Evolutionary conservation across 92 coral and sea anemone genomes (phyloP).

Genomic region (Epizoanthus rinbou): DNA sequence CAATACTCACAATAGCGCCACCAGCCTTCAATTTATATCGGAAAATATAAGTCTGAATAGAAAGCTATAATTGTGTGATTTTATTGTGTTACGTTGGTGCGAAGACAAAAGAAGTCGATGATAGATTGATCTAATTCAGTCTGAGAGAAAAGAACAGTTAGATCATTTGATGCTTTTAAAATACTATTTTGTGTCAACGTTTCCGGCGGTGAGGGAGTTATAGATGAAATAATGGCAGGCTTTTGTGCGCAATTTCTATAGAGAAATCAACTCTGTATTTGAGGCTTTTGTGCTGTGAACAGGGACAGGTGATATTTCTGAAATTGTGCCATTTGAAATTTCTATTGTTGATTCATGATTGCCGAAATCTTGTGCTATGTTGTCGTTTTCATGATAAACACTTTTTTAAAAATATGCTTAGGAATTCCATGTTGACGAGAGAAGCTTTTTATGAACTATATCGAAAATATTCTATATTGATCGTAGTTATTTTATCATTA

Average conservation of each 20-base stretch:
- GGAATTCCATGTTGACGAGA: no score
- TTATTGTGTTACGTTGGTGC: conserved; percentile 2
- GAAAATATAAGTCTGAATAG: conserved; percentile 24
- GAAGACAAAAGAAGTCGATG: not conserved
- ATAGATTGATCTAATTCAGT: not conserved
- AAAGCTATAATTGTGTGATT: conserved; percentile 20
- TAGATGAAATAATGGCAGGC: conserved; percentile 16
- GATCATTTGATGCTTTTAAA: not conserved
- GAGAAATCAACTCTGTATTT: conserved; percentile 12
- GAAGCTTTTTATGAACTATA: no score
- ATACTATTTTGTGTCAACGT: conserved; percentile 1
- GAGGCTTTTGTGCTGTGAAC: not conserved
- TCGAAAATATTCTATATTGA: no score
- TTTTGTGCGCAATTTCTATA: conserved; percentile 22
- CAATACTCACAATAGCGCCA: not conserved
- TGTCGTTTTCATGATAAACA: no score
- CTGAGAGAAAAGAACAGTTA: not conserved
- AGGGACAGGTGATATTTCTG: no score
- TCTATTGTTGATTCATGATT: no score
- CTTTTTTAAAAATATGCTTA: no score
- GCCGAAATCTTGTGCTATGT: no score
- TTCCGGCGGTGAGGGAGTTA: conserved; percentile 34
- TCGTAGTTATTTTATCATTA: no score
- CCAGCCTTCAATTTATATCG: conserved; percentile 3
- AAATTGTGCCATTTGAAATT: no score